Evolutionary conservation across 2,113 vertebrate genomes (phyloP), one percentile per base, ranked within the genome.

Genomic region (Micronisus gabar): DNA sequence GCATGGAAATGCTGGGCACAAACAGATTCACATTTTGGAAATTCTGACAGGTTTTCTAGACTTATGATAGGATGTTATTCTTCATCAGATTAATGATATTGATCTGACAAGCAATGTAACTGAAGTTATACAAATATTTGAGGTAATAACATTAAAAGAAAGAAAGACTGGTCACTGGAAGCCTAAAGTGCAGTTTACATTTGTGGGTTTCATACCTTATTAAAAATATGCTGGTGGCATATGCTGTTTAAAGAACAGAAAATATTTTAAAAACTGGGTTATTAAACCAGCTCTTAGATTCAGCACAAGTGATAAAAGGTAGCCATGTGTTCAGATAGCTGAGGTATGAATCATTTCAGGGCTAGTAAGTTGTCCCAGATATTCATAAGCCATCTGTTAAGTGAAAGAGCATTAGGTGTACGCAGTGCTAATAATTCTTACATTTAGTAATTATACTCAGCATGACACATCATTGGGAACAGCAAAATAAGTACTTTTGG

Each of bases 351-450:
- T 96, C 83, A 92, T 95, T 91, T 75, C 70, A 87, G 66, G 91
- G 81, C 81, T 95, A 92, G 40, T 61, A 81, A 95, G 70, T 95
- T 4, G 8, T 91, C 72, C 93, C 52, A 87, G 56, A 95, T 92
- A 96, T 95, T 95, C 91, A 79, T 86, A 95, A 97, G 63, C 95
- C 94, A 97, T 96, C 96, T 97, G 97, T 87, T 95, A 79, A 79
- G 56, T 85, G 70, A 91, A 84, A 81, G 56, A 96, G 62, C 48
- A 79, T 65, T 92, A 94, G 88, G 68, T 93, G 22, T 65, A 61
- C 8, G 7, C 61, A 47, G 34, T 68, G 32, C 13, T 89, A 94
- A 89, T 91, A 96, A 93, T 85, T 91, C 93, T 80, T 87, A 41
- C 56, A 87, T 91, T 84, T 91, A 92, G 65, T 67, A 71, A 79